Evolutionary conservation across 2,113 vertebrate species (phyloP).

Genomic region (Eulacestoma nigropectus): DNA sequence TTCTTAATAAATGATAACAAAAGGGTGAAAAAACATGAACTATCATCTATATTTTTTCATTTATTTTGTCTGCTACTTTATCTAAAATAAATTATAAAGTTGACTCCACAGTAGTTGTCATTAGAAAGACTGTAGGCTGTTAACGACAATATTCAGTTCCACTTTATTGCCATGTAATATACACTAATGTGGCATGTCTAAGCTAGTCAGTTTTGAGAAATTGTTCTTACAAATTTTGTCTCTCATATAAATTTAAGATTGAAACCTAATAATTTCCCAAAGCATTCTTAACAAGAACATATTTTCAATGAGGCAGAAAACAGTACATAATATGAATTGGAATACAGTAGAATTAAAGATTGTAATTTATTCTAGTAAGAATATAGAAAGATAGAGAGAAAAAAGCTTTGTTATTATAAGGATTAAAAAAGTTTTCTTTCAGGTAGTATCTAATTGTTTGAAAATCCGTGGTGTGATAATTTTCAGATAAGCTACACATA

Average conservation of each 20-base stretch:
- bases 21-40: background rate
- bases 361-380: background rate
- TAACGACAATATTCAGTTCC: background rate
- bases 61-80: background rate
- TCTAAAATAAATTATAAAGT: background rate
- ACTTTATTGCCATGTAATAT: background rate
- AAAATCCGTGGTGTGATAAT: background rate
- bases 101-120: background rate
- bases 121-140: background rate
- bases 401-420: background rate
- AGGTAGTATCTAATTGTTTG: background rate
- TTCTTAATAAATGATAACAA: background rate
- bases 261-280: background rate
- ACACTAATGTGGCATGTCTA: background rate
- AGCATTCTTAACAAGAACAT: background rate
- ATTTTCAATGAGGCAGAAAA: background rate
- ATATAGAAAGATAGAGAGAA: background rate
- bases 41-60: background rate
- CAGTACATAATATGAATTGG: background rate
- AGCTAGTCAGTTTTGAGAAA: background rate
- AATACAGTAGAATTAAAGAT: background rate
- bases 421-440: background rate
- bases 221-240: background rate
- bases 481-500: background rate
- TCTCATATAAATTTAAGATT: background rate